Base-by-base conservation (phyloP, 2,797 vertebrate species). In the Apogon talboti region DNA sequence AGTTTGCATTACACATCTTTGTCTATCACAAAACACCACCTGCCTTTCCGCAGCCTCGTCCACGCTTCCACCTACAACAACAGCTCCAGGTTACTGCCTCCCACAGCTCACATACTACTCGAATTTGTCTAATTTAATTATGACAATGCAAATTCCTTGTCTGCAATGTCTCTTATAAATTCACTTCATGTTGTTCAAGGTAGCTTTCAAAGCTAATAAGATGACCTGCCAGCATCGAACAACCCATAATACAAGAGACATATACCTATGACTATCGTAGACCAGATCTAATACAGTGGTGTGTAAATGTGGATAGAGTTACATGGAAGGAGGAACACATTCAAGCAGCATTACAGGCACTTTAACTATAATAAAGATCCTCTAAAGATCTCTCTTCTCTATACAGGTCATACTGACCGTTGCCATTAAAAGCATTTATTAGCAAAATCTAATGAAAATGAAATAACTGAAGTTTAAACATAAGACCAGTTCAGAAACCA, bases 271-370 rank as follows among this genome's bases (percentile, higher is more conserved):
- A 16, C 47, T 66, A 37, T 69, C 24, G 37, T 12, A 43, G 45
- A 21, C 42, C 33, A 63, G 19, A n/a, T 63, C 42, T 42, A 47
- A 61, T 41, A 40, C 42, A 49, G 57, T 11, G 40, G 45, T 19
- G 19, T 44, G 52, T 41, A 47, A 56, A 45, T 43, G 46, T 44
- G 15, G 57, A 65, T 58, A 52, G 30, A 41, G 46, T 72, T 59
- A 14, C 54, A 67, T 40, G 38, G 74, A 7, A 33, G 30, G 7
- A 35, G 41, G 51, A 61, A 47, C 37, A 45, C 46, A 55, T 33
- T 41, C 40, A 57, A 42, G 43, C 40, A 56, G n/a, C 40, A 30
- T 57, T 2, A 9, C 30, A 11, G 54, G 54, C 33, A 42, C 44
- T 57, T 57, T 57, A 30, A 57, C 54, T 30, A 33, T 43, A 45